phyloP scores from a whole-genome alignment of 1,140 invertebrate species.

The Aporrectodea caliginosa region DNA sequence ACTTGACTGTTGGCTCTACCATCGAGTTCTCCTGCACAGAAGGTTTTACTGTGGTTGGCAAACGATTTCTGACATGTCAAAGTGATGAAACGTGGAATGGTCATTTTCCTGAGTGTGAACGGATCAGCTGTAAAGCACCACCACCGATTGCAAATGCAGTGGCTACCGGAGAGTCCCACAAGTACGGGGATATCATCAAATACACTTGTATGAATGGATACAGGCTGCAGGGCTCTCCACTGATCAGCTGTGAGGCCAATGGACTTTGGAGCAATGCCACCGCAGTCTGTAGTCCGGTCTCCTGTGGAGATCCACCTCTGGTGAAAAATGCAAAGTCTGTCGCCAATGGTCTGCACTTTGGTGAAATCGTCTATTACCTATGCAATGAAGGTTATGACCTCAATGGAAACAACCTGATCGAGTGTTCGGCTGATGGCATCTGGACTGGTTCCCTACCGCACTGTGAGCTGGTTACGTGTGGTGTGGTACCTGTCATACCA shows the following conservation, averaged over 20 bases:
- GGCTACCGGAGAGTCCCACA: neutral
- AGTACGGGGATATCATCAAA: neutral
- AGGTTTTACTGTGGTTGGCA: conserved; percentile 38
- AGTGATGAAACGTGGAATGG: conserved; percentile 13
- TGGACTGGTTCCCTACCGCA: conserved; percentile 54
- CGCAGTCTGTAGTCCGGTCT: conserved; percentile 71
- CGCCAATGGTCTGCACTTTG: conserved; percentile 25
- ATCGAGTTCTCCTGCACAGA: conserved; percentile 30
- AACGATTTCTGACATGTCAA: neutral
- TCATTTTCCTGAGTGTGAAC: conserved; percentile 26
- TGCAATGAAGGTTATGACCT: conserved; percentile 81
- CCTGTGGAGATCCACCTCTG: conserved; percentile 34
- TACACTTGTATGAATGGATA: conserved; percentile 70
- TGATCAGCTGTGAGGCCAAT: conserved; percentile 71
- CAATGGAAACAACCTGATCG: conserved; percentile 70
- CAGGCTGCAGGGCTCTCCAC: conserved; percentile 67
- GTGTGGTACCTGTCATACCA: conserved; percentile 38
- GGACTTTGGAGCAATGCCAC: conserved; percentile 80
- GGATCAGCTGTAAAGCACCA: conserved; percentile 31
- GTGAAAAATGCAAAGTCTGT: neutral
- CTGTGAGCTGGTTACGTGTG: conserved; percentile 41
- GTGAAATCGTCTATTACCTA: conserved; percentile 68
- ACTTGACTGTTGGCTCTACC: neutral
- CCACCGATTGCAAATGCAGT: neutral
- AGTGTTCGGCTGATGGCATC: conserved; percentile 37